A percentile compares a stretch with the other conserved stretches of the same genome.
Conservation (phyloP, 2,888 invertebrate species). For the Mythimna ferrago region DNA sequence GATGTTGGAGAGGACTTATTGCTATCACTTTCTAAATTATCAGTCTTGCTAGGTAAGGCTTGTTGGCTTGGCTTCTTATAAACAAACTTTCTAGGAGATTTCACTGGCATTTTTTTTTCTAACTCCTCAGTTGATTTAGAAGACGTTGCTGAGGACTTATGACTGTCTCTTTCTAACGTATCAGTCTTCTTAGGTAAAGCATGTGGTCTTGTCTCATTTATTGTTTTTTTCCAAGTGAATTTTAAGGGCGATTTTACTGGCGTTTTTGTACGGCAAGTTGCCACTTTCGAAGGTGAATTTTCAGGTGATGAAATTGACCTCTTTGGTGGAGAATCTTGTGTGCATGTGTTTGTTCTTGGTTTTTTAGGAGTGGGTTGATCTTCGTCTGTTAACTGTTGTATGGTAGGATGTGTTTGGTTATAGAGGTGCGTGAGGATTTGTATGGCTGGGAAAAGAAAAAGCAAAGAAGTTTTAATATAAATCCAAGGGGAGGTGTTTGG, state of each 20-base stretch:
- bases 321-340: slow-evolving; percentile 43
- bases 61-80: neutral
- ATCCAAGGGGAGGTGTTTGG: too few species aligned
- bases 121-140: neutral
- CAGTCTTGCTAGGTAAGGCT: neutral
- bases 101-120: too few species aligned
- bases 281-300: slow-evolving; percentile 22
- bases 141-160: slow-evolving; percentile 10
- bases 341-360: slow-evolving; percentile 35
- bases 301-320: slow-evolving; percentile 24
- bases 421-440: slow-evolving; percentile 92
- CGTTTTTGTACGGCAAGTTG: neutral
- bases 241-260: slow-evolving; percentile 16
- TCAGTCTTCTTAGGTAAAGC: slow-evolving; percentile 4
- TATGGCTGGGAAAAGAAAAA: slow-evolving; percentile 85
- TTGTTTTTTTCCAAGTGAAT: slow-evolving; percentile 18
- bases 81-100: too few species aligned
- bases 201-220: neutral
- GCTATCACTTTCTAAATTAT: slow-evolving; percentile 10
- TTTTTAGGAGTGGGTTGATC: slow-evolving; percentile 78
- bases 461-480: neutral
- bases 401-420: slow-evolving; percentile 92
- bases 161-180: slow-evolving; percentile 6
- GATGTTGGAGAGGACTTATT: slow-evolving; percentile 2
- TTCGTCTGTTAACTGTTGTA: slow-evolving; percentile 75